Base-by-base conservation (phyloP, 2,113 vertebrate species). In the Xenopus laevis region DNA sequence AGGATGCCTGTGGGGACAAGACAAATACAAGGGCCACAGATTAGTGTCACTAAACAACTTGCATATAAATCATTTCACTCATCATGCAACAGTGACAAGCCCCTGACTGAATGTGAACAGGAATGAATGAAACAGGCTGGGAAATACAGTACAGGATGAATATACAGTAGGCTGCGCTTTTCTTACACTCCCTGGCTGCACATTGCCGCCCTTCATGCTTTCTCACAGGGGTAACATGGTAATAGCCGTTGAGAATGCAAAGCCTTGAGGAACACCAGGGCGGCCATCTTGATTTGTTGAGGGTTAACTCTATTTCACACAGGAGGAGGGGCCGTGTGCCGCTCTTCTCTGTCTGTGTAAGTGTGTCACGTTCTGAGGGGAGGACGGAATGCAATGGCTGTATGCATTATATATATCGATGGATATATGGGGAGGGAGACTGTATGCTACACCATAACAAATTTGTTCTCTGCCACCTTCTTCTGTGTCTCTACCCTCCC, bases 241-340 rank as follows among this genome's bases (percentile, higher is more conserved):
- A 6, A 40, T 1, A 40, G 33, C 33, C 33, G 8, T 40, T 40
- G 5, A 40, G 33, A 40, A 40, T 16, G 9, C 47, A 50, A 50
- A 4, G 47, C 11, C 47, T 50, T 50, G 47, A 40, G 23, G 20
- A 27, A 30, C 60, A 30, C 11, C 2, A 62, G 60, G 62, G 62
- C 62, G 10, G 23, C 62, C 62, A 64, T 64, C 30, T 64, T 64
- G 16, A 13, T 17, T 64, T 64, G 13, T n/a, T 18, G 53, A 72
- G 61, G 61, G 71, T 72, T 72, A 72, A 72, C 46, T 7, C 53
- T 30, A 40, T 20, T 23, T 58, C 46, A 65, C 30, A 65, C 33
- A 52, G 9, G 16, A 21, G 50, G 52, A 57, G 8, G 21, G 71
- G 50, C 62, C 10, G 23, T n/a, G 23, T 40, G 50, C 21, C 20